These are phyloP conservation scores for Neuroscelio doddi DNA, from an alignment of 2,888 invertebrate genomes.

Conservation along the genomic window DNA sequence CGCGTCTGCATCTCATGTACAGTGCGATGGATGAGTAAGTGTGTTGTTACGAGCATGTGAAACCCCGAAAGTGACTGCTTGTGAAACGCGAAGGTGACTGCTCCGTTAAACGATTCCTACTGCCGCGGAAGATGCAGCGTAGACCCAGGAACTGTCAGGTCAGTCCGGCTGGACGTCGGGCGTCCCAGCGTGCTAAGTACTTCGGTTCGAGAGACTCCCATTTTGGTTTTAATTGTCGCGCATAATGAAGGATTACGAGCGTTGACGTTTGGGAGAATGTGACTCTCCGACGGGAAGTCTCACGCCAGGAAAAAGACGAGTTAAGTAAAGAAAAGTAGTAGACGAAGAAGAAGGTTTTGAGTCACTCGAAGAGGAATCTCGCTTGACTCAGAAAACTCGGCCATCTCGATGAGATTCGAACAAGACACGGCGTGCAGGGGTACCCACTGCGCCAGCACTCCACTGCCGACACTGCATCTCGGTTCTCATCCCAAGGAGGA, in stretches of 20 bases:
- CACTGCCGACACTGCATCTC: slow-evolving; percentile 72
- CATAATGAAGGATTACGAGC: slow-evolving; percentile 1
- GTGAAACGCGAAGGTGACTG: too few relatives aligned
- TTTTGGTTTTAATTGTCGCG: too few relatives aligned
- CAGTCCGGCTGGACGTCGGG: too few relatives aligned
- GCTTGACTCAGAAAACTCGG: slow-evolving; percentile 78
- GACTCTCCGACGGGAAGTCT: neutral
- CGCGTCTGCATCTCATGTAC: neutral
- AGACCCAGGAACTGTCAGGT: too few relatives aligned
- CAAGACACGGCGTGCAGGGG: slow-evolving; percentile 75
- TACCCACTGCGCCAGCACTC: slow-evolving; percentile 76
- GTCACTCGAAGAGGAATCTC: slow-evolving; percentile 75
- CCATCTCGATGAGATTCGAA: slow-evolving; percentile 84
- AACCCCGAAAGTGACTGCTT: too few relatives aligned
- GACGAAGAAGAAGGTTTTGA: slow-evolving; percentile 48
- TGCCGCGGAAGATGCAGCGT: too few relatives aligned
- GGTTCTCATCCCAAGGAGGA: slow-evolving; percentile 38
- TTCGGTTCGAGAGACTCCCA: too few relatives aligned
- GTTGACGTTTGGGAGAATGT: slow-evolving; percentile 3
- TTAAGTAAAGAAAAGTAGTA: slow-evolving; percentile 3
- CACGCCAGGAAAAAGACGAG: neutral
- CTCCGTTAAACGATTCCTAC: too few relatives aligned
- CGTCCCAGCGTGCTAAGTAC: too few relatives aligned
- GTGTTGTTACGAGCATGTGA: neutral
- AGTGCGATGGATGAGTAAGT: neutral